These are phyloP conservation scores for Phylloscopus trochilus DNA, from an alignment of 2,113 vertebrate species.

Conservation along the genomic window DNA sequence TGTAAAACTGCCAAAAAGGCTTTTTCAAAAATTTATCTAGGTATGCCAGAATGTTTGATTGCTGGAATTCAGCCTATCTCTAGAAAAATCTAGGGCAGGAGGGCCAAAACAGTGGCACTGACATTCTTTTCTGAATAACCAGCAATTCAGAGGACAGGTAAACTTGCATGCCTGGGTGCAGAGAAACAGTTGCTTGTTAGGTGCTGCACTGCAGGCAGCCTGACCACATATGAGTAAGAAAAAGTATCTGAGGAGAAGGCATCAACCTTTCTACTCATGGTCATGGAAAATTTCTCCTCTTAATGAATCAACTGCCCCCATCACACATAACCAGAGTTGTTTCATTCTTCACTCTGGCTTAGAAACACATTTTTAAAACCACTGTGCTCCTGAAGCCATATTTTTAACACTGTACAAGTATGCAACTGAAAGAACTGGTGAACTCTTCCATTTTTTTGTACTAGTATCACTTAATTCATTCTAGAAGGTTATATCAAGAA, in stretches of 20 bases:
- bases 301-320: rapidly evolving
- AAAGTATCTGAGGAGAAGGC: neutral
- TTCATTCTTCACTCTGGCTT: neutral
- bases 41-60: slow-evolving; percentile 8
- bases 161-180: neutral
- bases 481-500: neutral
- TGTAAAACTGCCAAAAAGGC: slow-evolving; percentile 46
- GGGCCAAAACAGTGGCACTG: neutral
- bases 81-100: slow-evolving; percentile 20
- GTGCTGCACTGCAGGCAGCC: neutral
- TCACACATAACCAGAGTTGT: neutral
- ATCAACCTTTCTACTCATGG: neutral
- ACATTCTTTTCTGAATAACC: neutral
- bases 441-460: neutral
- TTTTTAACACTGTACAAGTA: neutral
- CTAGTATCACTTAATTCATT: neutral
- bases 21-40: slow-evolving; percentile 46
- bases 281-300: neutral
- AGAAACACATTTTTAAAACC: neutral
- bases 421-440: neutral
- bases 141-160: neutral
- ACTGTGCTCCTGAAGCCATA: neutral
- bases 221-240: neutral
- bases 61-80: slow-evolving; percentile 34
- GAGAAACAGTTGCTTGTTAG: neutral